Evolutionary conservation across 2,113 vertebrate species (phyloP).

Genomic region (Haliaeetus leucogaster): DNA sequence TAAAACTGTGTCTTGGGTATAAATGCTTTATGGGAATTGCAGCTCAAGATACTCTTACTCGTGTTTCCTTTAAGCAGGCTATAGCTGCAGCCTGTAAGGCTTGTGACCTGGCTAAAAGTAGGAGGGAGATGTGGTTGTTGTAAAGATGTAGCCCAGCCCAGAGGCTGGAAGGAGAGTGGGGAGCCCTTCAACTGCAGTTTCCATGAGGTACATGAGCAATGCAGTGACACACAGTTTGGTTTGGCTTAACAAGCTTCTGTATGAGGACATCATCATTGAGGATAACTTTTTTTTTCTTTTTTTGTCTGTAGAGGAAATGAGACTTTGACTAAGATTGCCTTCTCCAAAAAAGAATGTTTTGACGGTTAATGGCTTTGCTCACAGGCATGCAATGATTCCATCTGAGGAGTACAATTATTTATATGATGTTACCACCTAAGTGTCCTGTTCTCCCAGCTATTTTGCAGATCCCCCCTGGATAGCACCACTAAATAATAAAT

Average conservation of each 20-base stretch:
- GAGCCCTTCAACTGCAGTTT: not conserved
- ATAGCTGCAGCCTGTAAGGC: not conserved
- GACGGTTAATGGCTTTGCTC: not conserved
- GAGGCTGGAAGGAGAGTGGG: accelerated
- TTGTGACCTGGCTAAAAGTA: not conserved
- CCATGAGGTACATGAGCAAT: not conserved
- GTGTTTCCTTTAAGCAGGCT: not conserved
- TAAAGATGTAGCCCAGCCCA: not conserved
- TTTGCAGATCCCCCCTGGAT: not conserved
- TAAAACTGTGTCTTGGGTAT: not conserved
- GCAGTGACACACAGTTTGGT: not conserved
- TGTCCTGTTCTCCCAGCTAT: not conserved
- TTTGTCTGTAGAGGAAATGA: not conserved
- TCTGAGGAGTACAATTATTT: not conserved
- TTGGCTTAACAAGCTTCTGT: not conserved
- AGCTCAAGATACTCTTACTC: not conserved
- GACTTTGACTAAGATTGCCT: not conserved
- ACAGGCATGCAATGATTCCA: not conserved
- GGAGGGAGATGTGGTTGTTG: not conserved
- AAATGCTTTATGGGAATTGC: not conserved
- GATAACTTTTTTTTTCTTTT: not conserved
- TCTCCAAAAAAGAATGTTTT: not conserved
- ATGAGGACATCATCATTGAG: not conserved
- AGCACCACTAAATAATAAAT: not conserved
- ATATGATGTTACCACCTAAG: not conserved